Evolutionary conservation across 2,797 vertebrate genomes (phyloP).

Genomic region (Phrynocephalus vlangalii): DNA sequence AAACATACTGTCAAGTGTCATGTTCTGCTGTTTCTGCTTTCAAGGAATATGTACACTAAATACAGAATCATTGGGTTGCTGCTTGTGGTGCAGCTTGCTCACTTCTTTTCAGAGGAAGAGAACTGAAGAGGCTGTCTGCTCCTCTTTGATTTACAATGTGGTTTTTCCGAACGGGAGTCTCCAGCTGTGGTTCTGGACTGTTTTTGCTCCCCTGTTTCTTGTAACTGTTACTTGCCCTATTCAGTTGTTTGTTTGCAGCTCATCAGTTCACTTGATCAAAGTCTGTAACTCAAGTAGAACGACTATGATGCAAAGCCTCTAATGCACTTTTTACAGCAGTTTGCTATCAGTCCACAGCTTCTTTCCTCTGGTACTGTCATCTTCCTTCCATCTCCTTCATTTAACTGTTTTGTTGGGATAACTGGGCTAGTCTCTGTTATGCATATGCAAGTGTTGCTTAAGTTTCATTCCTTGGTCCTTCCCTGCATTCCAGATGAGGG

Average conservation of each 20-base stretch:
- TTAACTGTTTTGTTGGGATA: neutral
- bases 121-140: neutral
- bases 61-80: neutral
- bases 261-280: neutral
- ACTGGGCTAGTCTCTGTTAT: neutral
- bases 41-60: neutral
- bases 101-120: neutral
- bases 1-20: neutral
- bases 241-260: neutral
- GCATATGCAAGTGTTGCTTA: neutral
- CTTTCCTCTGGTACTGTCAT: neutral
- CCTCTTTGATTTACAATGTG: conserved; percentile 4
- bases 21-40: neutral
- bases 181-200: neutral
- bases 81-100: neutral
- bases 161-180: conserved; percentile 8
- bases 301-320: neutral
- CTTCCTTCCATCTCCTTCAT: too few relatives aligned
- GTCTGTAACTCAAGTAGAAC: neutral
- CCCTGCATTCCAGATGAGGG: neutral
- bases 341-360: neutral
- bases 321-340: neutral
- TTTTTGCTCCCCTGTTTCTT: neutral
- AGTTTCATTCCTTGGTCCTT: neutral
- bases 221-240: neutral